Percentiles rank a stretch among this genome's conserved stretches.
Conservation (phyloP, 2,797 vertebrate genomes). For the Atherinosoma microstoma region DNA sequence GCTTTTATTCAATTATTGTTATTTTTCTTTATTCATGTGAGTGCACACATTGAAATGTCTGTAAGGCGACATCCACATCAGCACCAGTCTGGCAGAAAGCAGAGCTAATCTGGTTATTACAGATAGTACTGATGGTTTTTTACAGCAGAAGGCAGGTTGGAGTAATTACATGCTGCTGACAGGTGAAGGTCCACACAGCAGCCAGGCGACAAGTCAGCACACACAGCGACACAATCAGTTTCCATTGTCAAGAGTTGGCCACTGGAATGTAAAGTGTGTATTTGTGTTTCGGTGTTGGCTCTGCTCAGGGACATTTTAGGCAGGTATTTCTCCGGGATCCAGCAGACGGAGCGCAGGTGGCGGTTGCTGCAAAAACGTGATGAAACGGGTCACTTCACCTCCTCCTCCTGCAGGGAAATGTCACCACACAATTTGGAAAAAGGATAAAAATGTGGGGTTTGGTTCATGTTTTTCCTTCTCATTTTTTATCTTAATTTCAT, state of each 20-base stretch:
- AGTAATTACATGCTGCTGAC: conserved; percentile 26
- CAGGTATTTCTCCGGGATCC: background rate
- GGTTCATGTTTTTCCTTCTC: background rate
- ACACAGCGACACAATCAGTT: background rate
- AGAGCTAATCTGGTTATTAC: conserved; percentile 33
- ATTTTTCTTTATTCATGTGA: background rate
- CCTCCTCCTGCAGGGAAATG: background rate
- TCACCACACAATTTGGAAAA: background rate
- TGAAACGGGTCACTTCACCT: background rate
- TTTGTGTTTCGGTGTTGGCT: background rate
- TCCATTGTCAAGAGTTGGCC: conserved; percentile 6
- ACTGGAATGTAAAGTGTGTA: conserved; percentile 4
- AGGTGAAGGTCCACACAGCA: conserved; percentile 32
- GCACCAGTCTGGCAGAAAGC: background rate
- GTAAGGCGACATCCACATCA: background rate
- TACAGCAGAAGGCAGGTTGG: conserved; percentile 16
- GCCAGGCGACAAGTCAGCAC: conserved; percentile 9
- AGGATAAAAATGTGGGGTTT: background rate
- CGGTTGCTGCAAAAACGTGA: background rate
- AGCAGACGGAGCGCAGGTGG: background rate
- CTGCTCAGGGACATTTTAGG: background rate
- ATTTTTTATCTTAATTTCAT: background rate
- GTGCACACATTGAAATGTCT: background rate
- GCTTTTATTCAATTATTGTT: background rate
- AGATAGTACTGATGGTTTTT: conserved; percentile 29